Percentiles rank a stretch among this genome's conserved stretches.
Conservation (phyloP, 2,797 vertebrate species). For the Helicolenus hilgendorfi region DNA sequence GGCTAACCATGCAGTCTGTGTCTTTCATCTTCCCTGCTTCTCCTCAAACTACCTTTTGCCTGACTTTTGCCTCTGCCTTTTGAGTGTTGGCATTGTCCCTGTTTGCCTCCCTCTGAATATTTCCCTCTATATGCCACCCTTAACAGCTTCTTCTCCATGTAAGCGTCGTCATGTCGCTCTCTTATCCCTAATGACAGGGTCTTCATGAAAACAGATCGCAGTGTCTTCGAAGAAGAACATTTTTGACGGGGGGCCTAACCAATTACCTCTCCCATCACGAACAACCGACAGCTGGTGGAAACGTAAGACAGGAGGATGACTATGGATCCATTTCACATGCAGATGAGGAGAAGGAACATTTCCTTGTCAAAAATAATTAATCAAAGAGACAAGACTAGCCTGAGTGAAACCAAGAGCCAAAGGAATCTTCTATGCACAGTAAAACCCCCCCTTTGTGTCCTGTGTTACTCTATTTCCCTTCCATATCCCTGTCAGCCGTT, state of each 20-base stretch:
- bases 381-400: slow-evolving; percentile 47
- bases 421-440: not conserved
- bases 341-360: slow-evolving; percentile 53
- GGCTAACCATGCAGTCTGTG: slow-evolving; percentile 25
- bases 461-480: slow-evolving; percentile 20
- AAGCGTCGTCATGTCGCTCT: slow-evolving; percentile 33
- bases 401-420: slow-evolving; percentile 22
- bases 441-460: slow-evolving; percentile 4
- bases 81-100: slow-evolving; percentile 14
- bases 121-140: slow-evolving; percentile 9
- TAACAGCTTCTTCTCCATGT: slow-evolving; percentile 16
- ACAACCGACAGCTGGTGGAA: slow-evolving; percentile 62
- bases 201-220: slow-evolving; percentile 57
- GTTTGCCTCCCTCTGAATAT: slow-evolving; percentile 28
- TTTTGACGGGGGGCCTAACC: slow-evolving; percentile 60
- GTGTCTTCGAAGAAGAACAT: slow-evolving; percentile 29
- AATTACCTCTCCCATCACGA: slow-evolving; percentile 64
- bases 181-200: slow-evolving; percentile 44
- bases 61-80: slow-evolving; percentile 32
- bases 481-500: slow-evolving; percentile 24
- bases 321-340: slow-evolving; percentile 65
- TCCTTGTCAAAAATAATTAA: slow-evolving; percentile 63
- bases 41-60: slow-evolving; percentile 51
- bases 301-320: slow-evolving; percentile 37
- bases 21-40: slow-evolving; percentile 60